Evolutionary conservation across 2,797 vertebrate genomes (phyloP).

Genomic region (Hemitrygon akajei): DNA sequence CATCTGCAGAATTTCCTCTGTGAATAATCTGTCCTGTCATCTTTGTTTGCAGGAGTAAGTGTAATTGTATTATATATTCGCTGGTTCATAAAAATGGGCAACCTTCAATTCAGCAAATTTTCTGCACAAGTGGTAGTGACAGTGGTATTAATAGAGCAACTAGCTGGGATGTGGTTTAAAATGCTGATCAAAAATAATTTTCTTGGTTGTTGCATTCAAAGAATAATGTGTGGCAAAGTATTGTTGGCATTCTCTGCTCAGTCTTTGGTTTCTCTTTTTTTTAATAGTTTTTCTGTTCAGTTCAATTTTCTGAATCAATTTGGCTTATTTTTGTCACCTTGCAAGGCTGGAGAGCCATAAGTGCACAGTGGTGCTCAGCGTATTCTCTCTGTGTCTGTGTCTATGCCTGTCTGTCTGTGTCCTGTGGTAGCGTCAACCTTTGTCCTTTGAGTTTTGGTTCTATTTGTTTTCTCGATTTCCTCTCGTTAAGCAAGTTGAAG

Average conservation of each 20-base stretch:
- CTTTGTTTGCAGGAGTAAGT: slow-evolving; percentile 19
- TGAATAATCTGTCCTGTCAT: neutral
- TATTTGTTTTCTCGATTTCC: neutral
- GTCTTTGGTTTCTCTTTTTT: neutral
- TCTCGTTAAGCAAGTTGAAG: neutral
- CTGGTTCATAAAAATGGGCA: neutral
- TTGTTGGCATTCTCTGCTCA: neutral
- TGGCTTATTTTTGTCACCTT: neutral
- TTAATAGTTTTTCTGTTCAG: neutral
- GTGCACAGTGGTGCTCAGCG: no score
- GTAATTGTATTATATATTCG: neutral
- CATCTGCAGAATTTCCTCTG: neutral
- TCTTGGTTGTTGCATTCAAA: no score
- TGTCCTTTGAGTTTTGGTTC: neutral
- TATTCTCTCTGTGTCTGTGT: no score
- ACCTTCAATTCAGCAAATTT: neutral
- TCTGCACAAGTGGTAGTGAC: no score
- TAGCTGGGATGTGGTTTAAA: neutral
- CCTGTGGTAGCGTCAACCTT: neutral
- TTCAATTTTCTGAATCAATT: neutral
- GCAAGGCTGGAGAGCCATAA: neutral
- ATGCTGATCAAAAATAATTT: neutral
- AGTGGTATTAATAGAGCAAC: neutral
- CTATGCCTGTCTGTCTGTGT: no score
- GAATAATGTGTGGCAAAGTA: neutral